These are phyloP conservation scores for Holocentrus rufus DNA, from an alignment of 2,797 vertebrate species.

Conservation along the genomic window DNA sequence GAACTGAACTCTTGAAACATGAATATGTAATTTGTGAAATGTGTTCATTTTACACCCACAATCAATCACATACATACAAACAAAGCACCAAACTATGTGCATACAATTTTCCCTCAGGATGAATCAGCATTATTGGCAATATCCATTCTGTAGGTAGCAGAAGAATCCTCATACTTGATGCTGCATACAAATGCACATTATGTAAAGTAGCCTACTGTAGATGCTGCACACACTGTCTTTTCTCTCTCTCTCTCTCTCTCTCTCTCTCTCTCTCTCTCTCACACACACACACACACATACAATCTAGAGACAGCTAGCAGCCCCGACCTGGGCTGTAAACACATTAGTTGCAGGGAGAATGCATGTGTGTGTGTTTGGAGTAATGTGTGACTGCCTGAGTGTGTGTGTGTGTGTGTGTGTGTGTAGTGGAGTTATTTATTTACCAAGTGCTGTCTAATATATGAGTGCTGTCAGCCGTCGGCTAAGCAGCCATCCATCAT, in stretches of 20 bases:
- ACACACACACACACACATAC: constrained; percentile 25
- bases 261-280: constrained; percentile 12
- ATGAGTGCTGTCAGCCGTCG: constrained; percentile 70
- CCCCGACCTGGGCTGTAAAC: constrained; percentile 65
- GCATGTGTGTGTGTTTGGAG: constrained; percentile 26
- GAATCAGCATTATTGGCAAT: neutral
- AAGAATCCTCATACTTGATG: neutral
- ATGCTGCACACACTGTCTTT: neutral
- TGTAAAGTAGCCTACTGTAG: neutral
- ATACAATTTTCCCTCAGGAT: neutral
- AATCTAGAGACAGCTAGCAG: constrained; percentile 30
- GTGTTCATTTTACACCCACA: neutral
- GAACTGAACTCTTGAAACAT: no score
- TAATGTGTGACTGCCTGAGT: constrained; percentile 21
- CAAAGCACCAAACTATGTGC: neutral
- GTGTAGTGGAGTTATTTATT: constrained; percentile 74
- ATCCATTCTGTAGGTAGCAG: neutral
- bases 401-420: constrained; percentile 21
- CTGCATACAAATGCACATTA: constrained; percentile 8
- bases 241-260: constrained; percentile 6
- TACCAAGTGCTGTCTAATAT: constrained; percentile 76
- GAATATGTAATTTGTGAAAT: no score
- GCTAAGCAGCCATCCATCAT: constrained; percentile 79
- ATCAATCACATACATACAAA: neutral
- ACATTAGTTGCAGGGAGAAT: constrained; percentile 47